Percentiles rank a stretch among this genome's conserved stretches.
Conservation (phyloP, 1,140 invertebrate genomes). For the Zaprionus capensis region DNA sequence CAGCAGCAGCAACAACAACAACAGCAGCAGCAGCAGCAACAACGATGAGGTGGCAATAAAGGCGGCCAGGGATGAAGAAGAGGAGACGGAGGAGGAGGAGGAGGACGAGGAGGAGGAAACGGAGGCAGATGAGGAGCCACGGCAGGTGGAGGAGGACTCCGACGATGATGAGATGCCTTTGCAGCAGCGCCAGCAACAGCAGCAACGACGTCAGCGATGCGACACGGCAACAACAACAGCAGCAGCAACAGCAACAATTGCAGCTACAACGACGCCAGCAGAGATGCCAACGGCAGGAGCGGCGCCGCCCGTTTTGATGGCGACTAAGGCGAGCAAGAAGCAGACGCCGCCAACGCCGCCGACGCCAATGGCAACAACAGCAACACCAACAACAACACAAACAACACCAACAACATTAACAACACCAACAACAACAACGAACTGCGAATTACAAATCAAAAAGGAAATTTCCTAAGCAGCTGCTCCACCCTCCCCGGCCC, state of each 20-base stretch:
- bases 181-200: slow-evolving; percentile 56
- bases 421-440: slow-evolving; percentile 66
- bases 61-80: slow-evolving; percentile 48
- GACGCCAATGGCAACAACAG: slow-evolving; percentile 67
- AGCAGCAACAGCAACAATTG: slow-evolving; percentile 2
- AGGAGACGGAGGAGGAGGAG: slow-evolving; percentile 40
- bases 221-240: slow-evolving; percentile 38
- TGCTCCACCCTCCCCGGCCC: not conserved
- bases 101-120: slow-evolving; percentile 15
- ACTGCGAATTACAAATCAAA: slow-evolving; percentile 83
- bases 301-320: slow-evolving; percentile 25
- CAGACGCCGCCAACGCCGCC: slow-evolving; percentile 38
- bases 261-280: slow-evolving; percentile 21
- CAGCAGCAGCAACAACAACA: slow-evolving; percentile 58
- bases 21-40: slow-evolving; percentile 16
- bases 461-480: slow-evolving; percentile 70
- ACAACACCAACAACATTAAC: slow-evolving; percentile 18
- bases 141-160: slow-evolving; percentile 43
- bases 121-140: slow-evolving; percentile 9
- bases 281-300: slow-evolving; percentile 17
- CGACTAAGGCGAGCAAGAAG: slow-evolving; percentile 28
- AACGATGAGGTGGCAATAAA: slow-evolving; percentile 24
- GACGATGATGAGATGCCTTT: slow-evolving; percentile 63
- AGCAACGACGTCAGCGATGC: slow-evolving; percentile 14
- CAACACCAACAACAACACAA: slow-evolving; percentile 60